A percentile compares a stretch with the other conserved stretches of the same genome.
These are phyloP conservation scores for Saimiri boliviensis DNA, from an alignment of 2,113 vertebrate genomes.

Conservation along the genomic window DNA sequence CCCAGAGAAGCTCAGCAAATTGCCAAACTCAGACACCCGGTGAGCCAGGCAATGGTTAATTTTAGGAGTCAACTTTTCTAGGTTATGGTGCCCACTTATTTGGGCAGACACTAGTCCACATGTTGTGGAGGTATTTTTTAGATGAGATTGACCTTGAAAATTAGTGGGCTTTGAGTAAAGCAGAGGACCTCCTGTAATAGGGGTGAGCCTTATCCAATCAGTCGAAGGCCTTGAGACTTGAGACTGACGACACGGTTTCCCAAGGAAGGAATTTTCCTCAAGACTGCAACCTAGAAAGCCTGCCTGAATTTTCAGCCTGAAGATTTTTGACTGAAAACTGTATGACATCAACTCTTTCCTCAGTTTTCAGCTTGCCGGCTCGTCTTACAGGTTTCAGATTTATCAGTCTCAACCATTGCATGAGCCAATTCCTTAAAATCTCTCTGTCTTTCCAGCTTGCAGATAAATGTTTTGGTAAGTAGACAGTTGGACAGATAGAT, in stretches of 20 bases:
- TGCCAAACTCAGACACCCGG: accelerated
- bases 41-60: accelerated
- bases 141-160: not conserved
- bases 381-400: too few relatives aligned
- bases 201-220: not conserved
- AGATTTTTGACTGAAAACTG: not conserved
- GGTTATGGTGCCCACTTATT: accelerated
- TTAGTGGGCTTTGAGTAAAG: not conserved
- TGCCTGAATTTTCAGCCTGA: not conserved
- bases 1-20: accelerated
- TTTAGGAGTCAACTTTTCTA: not conserved
- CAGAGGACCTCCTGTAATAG: accelerated
- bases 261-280: not conserved
- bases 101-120: not conserved
- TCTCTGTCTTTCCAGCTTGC: not conserved
- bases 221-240: too few relatives aligned
- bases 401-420: accelerated
- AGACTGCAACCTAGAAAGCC: not conserved
- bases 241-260: not conserved
- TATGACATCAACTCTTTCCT: accelerated
- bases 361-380: not conserved
- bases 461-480: not conserved
- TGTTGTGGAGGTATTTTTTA: not conserved
- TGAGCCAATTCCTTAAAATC: not conserved
- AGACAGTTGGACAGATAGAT: not conserved